Evolutionary conservation across 2,888 invertebrate genomes (phyloP), one percentile per base, ranked within the genome.

Genomic region (Helleia helle): DNA sequence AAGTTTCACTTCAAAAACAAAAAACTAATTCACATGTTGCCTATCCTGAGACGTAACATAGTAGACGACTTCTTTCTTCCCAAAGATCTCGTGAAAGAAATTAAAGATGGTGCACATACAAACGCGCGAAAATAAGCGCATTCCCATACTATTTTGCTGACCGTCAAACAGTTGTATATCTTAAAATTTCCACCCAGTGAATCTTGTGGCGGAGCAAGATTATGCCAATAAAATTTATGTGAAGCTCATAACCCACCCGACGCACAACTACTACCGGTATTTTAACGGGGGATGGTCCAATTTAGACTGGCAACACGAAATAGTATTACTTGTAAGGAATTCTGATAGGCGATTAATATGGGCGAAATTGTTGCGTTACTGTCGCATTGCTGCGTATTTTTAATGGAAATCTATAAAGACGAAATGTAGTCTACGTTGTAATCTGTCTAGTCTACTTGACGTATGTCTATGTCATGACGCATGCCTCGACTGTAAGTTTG

Each of bases 141-240:
- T n/a, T n/a, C n/a, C n/a, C n/a, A n/a, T n/a, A 22, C 43, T 48
- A 27, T 52, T 60, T 45, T 77, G 71, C 68, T 0, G 48, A 63
- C 73, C 44, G 47, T 79, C 65, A 65, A 43, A 51, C 57, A 60
- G 66, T 62, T 69, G 71, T 81, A 70, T 81, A 83, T 84, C 84
- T 84, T 84, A 84, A 83, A 84, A 84, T 83, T 83, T 83, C 83
- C 67, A 71, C 77, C 76, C 80, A 83, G 69, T 83, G 83, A 80
- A 76, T 84, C 79, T 81, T 79, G 80, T 54, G 81, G 80, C 58
- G 48, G 56, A 56, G 47, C 61, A 58, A 76, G 80, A 81, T 80
- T 81, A 76, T 68, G 56, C 70, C 72, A 80, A 81, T 83, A 83
- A 83, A 84, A 83, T 84, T 80, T 84, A 84, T 84, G 81, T 72